Base-by-base conservation (phyloP, 2,113 vertebrate genomes). In the Caranx melampygus region DNA sequence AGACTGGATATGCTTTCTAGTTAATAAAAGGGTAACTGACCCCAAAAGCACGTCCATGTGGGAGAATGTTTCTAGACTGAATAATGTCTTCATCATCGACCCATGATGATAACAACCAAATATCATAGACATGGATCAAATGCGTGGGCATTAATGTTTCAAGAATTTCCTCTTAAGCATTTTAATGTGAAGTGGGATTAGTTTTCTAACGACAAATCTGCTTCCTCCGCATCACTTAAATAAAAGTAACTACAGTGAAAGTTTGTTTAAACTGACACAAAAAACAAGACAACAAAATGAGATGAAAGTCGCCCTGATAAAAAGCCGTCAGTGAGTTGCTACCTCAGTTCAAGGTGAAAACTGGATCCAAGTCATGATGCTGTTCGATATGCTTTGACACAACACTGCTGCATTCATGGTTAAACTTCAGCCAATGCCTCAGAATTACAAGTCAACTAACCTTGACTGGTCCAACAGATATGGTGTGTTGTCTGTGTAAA, bases 281-380 rank as follows among this genome's bases (percentile, higher is more conserved):
- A 15, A 62, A 64, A 44, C 16, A 37, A 20, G 11, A 75, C 16
- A 51, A 54, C 6, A 65, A 58, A 75, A 44, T 13, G 0, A 78
- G 63, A 44, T 37, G 5, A 37, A 60, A 40, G 51, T 37, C 51
- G 6, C 11, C 16, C 4, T 15, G 6, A 45, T 58, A 74, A 42
- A 26, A 70, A 44, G 44, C 51, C 68, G 58, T 69, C 61, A 47
- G 49, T 42, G 20, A 79, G 63, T 61, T 45, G 79, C 87, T 87
- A 84, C 88, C 81, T 91, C 90, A 79, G 65, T 77, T 26, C 26
- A 65, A 86, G 77, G 54, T 55, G 5, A 37, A 74, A 79, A 75
- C 78, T 79, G 86, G 82, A 88, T 59, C 37, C 57, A 52, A 61
- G 65, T 68, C 62, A 47, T 3, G 37, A 55, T 14, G 59, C 60